Evolutionary conservation across 2,797 vertebrate species (phyloP), one percentile per base, ranked within the genome.

Genomic region (Nannoperca australis): DNA sequence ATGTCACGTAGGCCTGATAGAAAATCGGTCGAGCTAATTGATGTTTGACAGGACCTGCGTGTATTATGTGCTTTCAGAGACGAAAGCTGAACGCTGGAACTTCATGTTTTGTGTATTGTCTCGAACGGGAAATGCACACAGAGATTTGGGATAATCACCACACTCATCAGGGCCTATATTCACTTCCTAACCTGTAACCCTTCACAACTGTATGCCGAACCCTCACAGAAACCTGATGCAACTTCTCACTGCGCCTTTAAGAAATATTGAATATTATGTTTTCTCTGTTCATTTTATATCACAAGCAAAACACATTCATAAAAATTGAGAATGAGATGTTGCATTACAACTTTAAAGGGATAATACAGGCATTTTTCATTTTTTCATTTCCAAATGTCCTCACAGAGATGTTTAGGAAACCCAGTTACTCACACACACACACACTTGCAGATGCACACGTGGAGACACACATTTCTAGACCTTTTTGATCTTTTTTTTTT

Each of bases 21-120:
- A 42, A 67, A 45, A 22, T 63, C 70, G 4, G 64, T 59, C 36
- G 1, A 27, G 74, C 59, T 83, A 63, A 79, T 36, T 64, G 64
- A 80, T 40, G 68, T 44, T 45, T n/a, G 18, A 27, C 27, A 70
- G 50, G 36, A 64, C 14, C 22, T 2, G 5, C 8, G 2, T 59
- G 20, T 30, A 38, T 38, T 38, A n/a, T 40, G 70, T 50, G 54
- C 44, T 51, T 50, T n/a, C 3, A 20, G 27, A 18, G 49, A 0
- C 22, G 2, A 27, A 58, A 38, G 12, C 3, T 22, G 12, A 50
- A 44, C 55, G 40, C 27, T 10, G 18, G 56, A 55, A 44, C 20
- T 55, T 50, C 8, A 17, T 0, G 45, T 76, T 70, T 70, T 20
- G 4, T 14, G 34, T 34, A 68, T 70, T 20, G 4, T 17, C 27